Percentiles rank a stretch among this genome's conserved stretches.
These are phyloP conservation scores for Muntiacus muntjak DNA, from an alignment of 2,113 vertebrate species.

Conservation along the genomic window DNA sequence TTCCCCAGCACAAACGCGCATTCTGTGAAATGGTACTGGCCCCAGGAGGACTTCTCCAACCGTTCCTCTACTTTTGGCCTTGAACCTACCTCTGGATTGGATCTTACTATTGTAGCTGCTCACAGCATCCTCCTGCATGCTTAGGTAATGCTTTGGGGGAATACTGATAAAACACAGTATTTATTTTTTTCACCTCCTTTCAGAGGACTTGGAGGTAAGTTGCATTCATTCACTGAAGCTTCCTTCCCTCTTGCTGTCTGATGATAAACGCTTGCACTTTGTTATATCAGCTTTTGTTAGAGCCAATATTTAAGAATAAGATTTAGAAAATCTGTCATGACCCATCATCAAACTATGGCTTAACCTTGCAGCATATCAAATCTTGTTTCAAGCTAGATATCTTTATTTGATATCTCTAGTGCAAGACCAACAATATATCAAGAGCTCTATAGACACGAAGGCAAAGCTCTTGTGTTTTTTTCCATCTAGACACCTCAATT, in stretches of 20 bases:
- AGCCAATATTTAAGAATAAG: slow-evolving; percentile 77
- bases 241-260: slow-evolving; percentile 77
- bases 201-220: slow-evolving; percentile 75
- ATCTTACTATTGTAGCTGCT: slow-evolving; percentile 76
- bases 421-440: slow-evolving; percentile 62
- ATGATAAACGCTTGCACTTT: slow-evolving; percentile 74
- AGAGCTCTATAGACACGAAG: slow-evolving; percentile 64
- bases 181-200: slow-evolving; percentile 79
- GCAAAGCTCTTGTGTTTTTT: slow-evolving; percentile 73
- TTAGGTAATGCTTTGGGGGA: slow-evolving; percentile 70
- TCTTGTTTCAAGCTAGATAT: slow-evolving; percentile 71
- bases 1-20: slow-evolving; percentile 60
- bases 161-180: slow-evolving; percentile 78
- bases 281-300: slow-evolving; percentile 75
- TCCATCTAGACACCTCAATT: slow-evolving; percentile 70
- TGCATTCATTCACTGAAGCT: slow-evolving; percentile 75
- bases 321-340: slow-evolving; percentile 62
- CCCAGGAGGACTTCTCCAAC: slow-evolving; percentile 68
- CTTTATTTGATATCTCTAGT: slow-evolving; percentile 72
- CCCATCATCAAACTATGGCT: slow-evolving; percentile 70
- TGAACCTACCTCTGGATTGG: slow-evolving; percentile 81
- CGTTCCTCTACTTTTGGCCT: slow-evolving; percentile 75
- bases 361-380: slow-evolving; percentile 74
- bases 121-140: slow-evolving; percentile 63
- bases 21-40: slow-evolving; percentile 64